phyloP scores from a whole-genome alignment of 2,797 vertebrate genomes.

The Taeniopygia guttata region DNA sequence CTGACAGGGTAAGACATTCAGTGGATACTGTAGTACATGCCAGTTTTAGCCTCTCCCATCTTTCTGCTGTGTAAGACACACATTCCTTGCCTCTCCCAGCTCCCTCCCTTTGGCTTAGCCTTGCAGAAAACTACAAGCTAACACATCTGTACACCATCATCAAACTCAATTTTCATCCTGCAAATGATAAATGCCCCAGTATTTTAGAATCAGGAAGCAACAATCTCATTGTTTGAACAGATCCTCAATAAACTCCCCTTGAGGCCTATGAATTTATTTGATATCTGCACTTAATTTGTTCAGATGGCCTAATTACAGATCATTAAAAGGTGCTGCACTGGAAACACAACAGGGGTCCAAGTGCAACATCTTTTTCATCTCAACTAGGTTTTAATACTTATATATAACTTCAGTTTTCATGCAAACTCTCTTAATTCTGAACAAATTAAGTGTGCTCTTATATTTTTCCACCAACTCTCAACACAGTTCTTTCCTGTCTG shows the following conservation, averaged over 20 bases:
- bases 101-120: background rate
- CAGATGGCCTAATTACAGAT: background rate
- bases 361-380: background rate
- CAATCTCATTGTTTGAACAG: background rate
- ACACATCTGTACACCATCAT: background rate
- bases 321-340: background rate
- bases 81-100: background rate
- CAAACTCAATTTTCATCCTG: background rate
- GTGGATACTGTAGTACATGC: background rate
- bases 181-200: background rate
- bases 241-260: background rate
- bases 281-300: background rate
- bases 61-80: background rate
- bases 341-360: background rate
- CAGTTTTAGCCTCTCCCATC: background rate
- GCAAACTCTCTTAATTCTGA: background rate
- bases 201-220: background rate
- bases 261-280: background rate
- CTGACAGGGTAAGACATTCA: background rate
- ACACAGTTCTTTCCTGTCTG: constrained; percentile 9
- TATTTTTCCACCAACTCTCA: background rate
- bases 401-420: background rate
- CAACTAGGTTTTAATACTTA: background rate
- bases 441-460: background rate
- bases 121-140: background rate